Evolutionary conservation across 2,113 vertebrate species (phyloP).

Genomic region (Nannospalax galili): DNA sequence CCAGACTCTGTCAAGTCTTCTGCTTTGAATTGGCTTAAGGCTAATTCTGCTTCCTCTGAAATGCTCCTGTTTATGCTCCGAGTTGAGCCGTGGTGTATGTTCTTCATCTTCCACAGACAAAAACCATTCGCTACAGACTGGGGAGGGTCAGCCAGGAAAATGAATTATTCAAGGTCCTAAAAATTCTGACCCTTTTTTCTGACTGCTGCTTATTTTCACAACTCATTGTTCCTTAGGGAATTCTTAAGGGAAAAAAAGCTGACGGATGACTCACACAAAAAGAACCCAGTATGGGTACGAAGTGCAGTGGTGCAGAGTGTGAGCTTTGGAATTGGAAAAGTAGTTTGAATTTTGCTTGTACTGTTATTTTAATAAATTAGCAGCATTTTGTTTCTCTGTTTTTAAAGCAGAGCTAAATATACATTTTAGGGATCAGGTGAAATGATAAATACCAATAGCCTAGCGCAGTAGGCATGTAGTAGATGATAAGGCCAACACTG

Average conservation of each 20-base stretch:
- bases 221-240: conserved; percentile 12
- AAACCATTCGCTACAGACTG: background rate
- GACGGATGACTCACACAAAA: background rate
- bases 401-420: background rate
- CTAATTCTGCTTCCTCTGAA: background rate
- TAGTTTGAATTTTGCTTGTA: background rate
- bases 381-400: background rate
- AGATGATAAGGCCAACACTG: background rate
- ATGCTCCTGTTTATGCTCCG: background rate
- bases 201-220: conserved; percentile 29
- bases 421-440: background rate
- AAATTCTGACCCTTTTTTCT: background rate
- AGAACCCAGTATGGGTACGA: background rate
- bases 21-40: background rate
- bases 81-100: background rate
- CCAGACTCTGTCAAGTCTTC: background rate
- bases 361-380: background rate
- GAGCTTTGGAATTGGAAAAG: background rate
- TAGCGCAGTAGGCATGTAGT: background rate
- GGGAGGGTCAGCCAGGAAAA: background rate
- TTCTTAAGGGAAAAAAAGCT: background rate
- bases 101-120: background rate
- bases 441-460: background rate
- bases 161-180: background rate
- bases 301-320: background rate